Evolutionary conservation across 1,140 invertebrate species (phyloP), one percentile per base, ranked within the genome.

Genomic region (Melitaea cinxia): DNA sequence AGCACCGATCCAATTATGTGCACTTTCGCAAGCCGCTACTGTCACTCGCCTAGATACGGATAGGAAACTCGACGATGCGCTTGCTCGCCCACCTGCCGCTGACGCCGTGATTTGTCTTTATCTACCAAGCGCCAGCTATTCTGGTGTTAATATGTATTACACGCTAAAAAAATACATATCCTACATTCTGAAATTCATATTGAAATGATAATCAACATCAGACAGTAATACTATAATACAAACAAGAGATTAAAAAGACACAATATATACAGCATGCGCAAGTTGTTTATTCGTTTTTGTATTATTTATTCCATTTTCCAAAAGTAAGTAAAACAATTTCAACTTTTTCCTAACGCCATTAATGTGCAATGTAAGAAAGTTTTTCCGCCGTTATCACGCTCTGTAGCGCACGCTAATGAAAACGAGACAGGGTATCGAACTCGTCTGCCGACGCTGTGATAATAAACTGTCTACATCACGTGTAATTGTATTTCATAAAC

Each of bases 1-100:
- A 89, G 88, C 85, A 78, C 80, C 86, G 88, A 90, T 90, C 85
- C 88, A 90, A 90, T 90, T 90, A 90, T 88, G 84, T 88, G 88
- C 85, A 90, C 88, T 90, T 90, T 90, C 88, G 88, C 85, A 86
- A 89, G 83, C 79, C 72, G 83, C 85, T 87, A 86, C 88, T 88
- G 87, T 89, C 85, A 83, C 84, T 88, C 80, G 88, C 88, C 88
- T 90, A 88, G 88, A 88, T 90, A 88, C 85, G 75, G 77, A 88
- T 89, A 88, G 85, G 84, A 85, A 87, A 88, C 84, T 81, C 80
- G 66, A 58, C 78, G 79, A 80, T 83, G 80, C 79, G 82, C 84
- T 77, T 65, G 79, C 77, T 60, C 74, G 75, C 74, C 80, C 79
- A 85, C 80, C 56, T 58, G 56, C 42, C 15, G 6, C 17, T 58